A percentile compares a stretch with the other conserved stretches of the same genome.
Evolutionary conservation across 2,888 invertebrate species (phyloP).

Genomic region (Mythimna albipuncta): DNA sequence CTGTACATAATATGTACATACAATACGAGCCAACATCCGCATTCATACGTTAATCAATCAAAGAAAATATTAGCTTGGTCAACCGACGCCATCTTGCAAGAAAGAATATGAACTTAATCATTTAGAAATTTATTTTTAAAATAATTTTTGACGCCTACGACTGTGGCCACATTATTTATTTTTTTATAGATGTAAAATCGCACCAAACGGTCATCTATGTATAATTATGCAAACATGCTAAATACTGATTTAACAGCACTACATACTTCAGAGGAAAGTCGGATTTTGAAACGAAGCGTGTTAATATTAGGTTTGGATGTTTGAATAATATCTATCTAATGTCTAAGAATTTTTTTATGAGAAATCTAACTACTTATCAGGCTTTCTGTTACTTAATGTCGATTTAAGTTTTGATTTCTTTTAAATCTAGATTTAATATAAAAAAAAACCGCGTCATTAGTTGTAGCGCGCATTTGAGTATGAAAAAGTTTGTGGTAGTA

Average conservation of each 20-base stretch:
- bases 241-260: background rate
- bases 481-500: background rate
- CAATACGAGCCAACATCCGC: slow-evolving; percentile 48
- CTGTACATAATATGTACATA: slow-evolving; percentile 35
- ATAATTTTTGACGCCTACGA: no score
- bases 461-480: background rate
- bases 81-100: slow-evolving; percentile 31
- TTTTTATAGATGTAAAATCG: background rate
- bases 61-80: slow-evolving; percentile 50
- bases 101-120: slow-evolving; percentile 7
- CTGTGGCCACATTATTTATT: background rate
- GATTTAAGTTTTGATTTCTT: background rate
- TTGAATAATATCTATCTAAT: slow-evolving; percentile 9
- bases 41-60: slow-evolving; percentile 54
- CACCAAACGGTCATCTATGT: background rate
- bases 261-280: slow-evolving; percentile 27
- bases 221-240: background rate
- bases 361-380: background rate
- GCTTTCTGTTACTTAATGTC: background rate
- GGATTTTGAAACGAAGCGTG: background rate
- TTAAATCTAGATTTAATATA: no score
- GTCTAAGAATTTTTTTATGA: slow-evolving; percentile 24
- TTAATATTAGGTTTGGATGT: background rate
- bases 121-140: background rate
- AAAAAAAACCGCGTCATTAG: no score